Conservation (phyloP, 2,888 invertebrate genomes). For the Megamerina dolium region DNA sequence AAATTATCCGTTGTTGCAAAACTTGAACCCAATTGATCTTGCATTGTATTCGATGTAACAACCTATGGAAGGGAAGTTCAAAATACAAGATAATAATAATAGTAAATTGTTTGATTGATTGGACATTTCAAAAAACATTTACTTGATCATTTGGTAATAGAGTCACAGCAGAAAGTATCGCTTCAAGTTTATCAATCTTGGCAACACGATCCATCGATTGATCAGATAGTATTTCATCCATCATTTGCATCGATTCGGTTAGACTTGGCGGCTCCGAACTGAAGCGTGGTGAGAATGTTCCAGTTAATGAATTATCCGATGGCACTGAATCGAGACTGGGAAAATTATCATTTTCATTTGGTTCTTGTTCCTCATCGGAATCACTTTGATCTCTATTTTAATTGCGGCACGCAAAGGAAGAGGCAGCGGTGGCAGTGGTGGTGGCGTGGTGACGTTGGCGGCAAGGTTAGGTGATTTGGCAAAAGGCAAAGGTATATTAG, state of each 20-base stretch:
- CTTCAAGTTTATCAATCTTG: constrained; percentile 80
- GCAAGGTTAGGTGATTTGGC: too few relatives aligned
- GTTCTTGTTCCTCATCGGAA: constrained; percentile 66
- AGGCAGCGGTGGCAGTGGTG: too few relatives aligned
- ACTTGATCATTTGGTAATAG: constrained; percentile 59
- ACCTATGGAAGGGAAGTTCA: constrained; percentile 29
- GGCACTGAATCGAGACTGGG: constrained; percentile 75
- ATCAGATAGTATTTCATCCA: constrained; percentile 78
- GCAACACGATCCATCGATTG: constrained; percentile 77
- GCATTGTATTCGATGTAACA: constrained; percentile 42
- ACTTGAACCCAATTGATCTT: constrained; percentile 43
- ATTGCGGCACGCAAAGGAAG: background rate
- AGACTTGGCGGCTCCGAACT: constrained; percentile 59
- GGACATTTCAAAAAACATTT: constrained; percentile 2
- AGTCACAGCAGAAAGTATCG: constrained; percentile 75
- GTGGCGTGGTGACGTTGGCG: too few relatives aligned
- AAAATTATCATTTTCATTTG: constrained; percentile 63
- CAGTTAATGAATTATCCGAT: constrained; percentile 62
- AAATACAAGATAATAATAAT: background rate
- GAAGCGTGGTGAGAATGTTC: constrained; percentile 64
- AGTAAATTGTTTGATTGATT: background rate
- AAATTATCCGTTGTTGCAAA: constrained; percentile 46
- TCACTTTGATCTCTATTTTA: constrained; percentile 61
- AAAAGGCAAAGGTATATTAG: too few relatives aligned
- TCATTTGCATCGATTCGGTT: constrained; percentile 84